These are phyloP conservation scores for Dendroctonus ponderosae DNA, from an alignment of 1,140 invertebrate species.

Conservation along the genomic window DNA sequence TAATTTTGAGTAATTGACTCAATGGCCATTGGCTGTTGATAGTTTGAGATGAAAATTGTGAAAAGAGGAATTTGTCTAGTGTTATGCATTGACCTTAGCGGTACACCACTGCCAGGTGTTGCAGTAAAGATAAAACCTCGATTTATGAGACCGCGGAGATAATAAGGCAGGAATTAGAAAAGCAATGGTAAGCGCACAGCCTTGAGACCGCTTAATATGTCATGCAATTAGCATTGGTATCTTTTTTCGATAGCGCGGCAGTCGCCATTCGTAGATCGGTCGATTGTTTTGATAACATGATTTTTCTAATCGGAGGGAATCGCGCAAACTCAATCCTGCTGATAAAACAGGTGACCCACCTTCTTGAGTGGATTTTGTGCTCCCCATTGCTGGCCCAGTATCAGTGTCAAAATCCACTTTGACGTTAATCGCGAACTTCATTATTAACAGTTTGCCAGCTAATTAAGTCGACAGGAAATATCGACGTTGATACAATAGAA, in stretches of 20 bases:
- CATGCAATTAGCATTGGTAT: constrained; percentile 29
- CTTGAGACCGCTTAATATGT: constrained; percentile 23
- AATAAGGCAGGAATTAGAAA: too few species aligned
- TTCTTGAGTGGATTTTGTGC: neutral
- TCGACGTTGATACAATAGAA: too few species aligned
- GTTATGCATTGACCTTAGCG: too few species aligned
- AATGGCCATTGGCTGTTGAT: too few species aligned
- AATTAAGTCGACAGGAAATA: neutral
- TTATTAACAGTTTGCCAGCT: too few species aligned
- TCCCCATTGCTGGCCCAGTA: neutral
- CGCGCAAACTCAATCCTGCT: constrained; percentile 23
- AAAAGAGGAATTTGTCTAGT: too few species aligned
- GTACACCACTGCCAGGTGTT: too few species aligned
- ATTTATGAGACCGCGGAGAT: neutral
- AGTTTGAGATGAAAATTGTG: too few species aligned
- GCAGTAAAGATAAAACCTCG: neutral
- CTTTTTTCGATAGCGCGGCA: constrained; percentile 29
- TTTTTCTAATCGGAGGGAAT: constrained; percentile 2
- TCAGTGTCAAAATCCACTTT: too few species aligned
- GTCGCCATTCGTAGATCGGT: constrained; percentile 21
- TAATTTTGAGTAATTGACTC: too few species aligned
- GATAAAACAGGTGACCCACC: constrained; percentile 30
- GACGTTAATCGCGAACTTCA: too few species aligned
- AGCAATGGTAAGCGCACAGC: constrained; percentile 8
- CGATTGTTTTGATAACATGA: constrained; percentile 32